Evolutionary conservation across 2,888 invertebrate genomes (phyloP).

Genomic region (Mamestra brassicae): DNA sequence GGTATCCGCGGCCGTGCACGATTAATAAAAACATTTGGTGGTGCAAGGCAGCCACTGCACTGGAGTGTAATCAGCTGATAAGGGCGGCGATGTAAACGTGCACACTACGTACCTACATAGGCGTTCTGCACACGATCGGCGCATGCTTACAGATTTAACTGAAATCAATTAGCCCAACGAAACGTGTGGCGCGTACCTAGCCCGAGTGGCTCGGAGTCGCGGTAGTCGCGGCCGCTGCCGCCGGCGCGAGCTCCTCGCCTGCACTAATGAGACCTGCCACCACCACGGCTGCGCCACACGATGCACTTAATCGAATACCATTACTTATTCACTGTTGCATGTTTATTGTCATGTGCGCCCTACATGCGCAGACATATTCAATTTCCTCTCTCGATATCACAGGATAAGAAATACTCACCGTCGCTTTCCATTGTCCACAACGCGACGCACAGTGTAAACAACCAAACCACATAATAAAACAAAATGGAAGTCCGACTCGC

Average conservation of each 20-base stretch:
- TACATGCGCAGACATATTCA: conserved; percentile 86
- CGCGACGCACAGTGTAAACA: conserved; percentile 87
- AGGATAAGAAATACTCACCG: conserved; percentile 83
- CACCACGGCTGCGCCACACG: conserved; percentile 83
- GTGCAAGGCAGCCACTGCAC: conserved; percentile 74
- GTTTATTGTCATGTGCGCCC: conserved; percentile 87
- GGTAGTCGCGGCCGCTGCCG: conserved; percentile 46
- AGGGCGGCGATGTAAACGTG: conserved; percentile 77
- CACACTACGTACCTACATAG: conserved; percentile 69
- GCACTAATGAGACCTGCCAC: conserved; percentile 73
- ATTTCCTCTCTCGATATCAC: conserved; percentile 64
- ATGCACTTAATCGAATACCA: conserved; percentile 88
- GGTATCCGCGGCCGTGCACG: conserved; percentile 57
- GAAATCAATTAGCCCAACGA: conserved; percentile 82
- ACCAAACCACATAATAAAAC: conserved; percentile 89
- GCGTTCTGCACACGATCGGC: conserved; percentile 77
- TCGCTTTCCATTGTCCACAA: conserved; percentile 88
- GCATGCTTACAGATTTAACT: conserved; percentile 84
- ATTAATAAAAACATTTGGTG: conserved; percentile 77
- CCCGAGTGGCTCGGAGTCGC: conserved; percentile 19
- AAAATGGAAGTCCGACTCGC: conserved; percentile 89
- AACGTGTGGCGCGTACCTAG: conserved; percentile 61
- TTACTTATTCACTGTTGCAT: conserved; percentile 87
- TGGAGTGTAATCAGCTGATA: conserved; percentile 88
- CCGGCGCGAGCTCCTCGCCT: conserved; percentile 64